Evolutionary conservation across 2,888 invertebrate genomes (phyloP), one percentile per base, ranked within the genome.

Genomic region (Amphimallon solstitiale): DNA sequence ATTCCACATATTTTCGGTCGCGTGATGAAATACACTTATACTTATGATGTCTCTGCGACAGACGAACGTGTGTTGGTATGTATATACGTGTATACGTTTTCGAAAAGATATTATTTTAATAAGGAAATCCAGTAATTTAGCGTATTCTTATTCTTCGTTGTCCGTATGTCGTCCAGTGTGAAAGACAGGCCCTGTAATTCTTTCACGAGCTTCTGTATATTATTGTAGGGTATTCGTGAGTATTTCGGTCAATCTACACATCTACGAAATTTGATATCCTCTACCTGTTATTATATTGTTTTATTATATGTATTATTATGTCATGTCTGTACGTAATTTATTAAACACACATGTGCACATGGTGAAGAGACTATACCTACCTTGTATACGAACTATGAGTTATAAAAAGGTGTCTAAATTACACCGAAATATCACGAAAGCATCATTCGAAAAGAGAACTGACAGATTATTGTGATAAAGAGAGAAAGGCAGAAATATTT

Each of bases 1-100:
- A n/a, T n/a, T n/a, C n/a, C 56, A 72, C 71, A 73, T 75, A 72
- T 65, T 73, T 72, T 65, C 19, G 71, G 75, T 74, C 45, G 76
- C 76, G 76, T 74, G 74, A 72, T 72, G 65, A 63, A 46, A 51
- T 68, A 63, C 67, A 70, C 65, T 70, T 72, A 69, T 63, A 45
- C 19, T 64, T 46, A 45, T 62, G 40, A 62, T 62, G 62, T 51
- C 62, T 12, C 45, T 64, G 70, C 70, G 70, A 67, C 51, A 68
- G 66, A 56, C 64, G 45, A 64, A 51, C 60, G 34, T 54, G 12
- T 23, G 54, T 46, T 10, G 15, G 19, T 49, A n/a, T 51, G 14
- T 12, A 35, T 12, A 45, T 19, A 14, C 17, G 23, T 23, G 35
- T 51, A n/a, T 35, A 35, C 43, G 34, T 59, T 29, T 59, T 59